phyloP scores from a whole-genome alignment of 2,888 invertebrate species.

The Pseudococcus longispinus region DNA sequence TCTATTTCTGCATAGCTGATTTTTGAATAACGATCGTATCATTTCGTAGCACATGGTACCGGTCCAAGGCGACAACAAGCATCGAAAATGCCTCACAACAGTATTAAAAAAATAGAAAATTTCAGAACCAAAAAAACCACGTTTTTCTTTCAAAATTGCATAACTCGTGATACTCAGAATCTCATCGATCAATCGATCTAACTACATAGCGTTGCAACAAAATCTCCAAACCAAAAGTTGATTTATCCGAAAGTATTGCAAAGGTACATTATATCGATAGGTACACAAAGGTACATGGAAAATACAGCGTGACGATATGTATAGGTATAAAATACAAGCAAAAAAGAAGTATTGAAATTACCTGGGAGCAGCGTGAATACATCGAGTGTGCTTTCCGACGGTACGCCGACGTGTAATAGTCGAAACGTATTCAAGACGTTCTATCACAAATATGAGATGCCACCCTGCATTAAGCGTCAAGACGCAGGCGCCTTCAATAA shows the following conservation, averaged over 20 bases:
- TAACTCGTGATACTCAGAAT: neutral
- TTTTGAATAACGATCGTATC: too few species aligned
- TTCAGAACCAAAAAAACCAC: neutral
- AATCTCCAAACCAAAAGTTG: neutral
- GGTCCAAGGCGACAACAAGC: neutral
- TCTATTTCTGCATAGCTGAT: too few species aligned
- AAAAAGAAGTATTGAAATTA: neutral
- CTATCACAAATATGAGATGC: slow-evolving; percentile 29
- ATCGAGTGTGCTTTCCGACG: slow-evolving; percentile 4
- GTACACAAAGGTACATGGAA: neutral
- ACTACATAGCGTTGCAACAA: neutral
- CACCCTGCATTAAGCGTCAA: slow-evolving; percentile 31
- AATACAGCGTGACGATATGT: neutral
- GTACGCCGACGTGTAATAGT: slow-evolving; percentile 30
- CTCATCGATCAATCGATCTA: neutral
- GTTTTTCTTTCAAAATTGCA: neutral
- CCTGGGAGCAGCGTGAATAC: neutral
- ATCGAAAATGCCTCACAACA: neutral
- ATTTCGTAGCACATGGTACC: neutral
- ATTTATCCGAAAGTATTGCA: neutral
- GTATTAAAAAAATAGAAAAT: neutral
- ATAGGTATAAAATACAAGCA: neutral
- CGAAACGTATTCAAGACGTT: slow-evolving; percentile 29
- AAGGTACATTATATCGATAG: neutral
- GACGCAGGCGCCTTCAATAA: slow-evolving; percentile 39